phyloP scores from a whole-genome alignment of 2,888 invertebrate species.

The Apotomis capreana region DNA sequence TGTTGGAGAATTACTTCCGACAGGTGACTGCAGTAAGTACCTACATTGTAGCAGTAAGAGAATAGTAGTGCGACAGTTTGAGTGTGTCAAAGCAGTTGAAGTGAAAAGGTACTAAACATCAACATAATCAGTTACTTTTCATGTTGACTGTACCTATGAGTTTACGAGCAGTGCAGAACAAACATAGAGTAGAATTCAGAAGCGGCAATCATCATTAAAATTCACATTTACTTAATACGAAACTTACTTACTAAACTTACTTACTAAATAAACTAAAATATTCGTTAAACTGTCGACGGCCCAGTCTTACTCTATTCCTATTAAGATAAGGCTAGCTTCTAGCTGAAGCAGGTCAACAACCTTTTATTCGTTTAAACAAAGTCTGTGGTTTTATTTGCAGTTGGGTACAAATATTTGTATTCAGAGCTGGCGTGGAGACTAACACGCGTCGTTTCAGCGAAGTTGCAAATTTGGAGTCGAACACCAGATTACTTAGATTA shows the following conservation, averaged over 20 bases:
- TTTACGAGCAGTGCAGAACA: no score
- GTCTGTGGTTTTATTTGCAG: constrained; percentile 17
- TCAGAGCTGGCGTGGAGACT: constrained; percentile 4
- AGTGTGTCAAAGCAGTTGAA: no score
- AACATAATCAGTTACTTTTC: no score
- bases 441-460: constrained; percentile 2
- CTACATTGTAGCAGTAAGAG: no score
- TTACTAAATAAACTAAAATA: background rate
- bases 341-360: background rate
- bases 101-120: no score
- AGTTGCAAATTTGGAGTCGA: constrained; percentile 23
- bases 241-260: background rate
- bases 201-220: no score
- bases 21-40: no score
- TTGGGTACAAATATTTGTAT: constrained; percentile 22
- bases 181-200: no score
- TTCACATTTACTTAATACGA: no score
- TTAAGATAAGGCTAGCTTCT: background rate
- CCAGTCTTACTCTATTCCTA: background rate
- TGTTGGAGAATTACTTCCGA: no score
- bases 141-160: no score
- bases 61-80: no score
- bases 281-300: background rate
- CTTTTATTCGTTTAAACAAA: constrained; percentile 30
- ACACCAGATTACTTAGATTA: constrained; percentile 28